phyloP scores from a whole-genome alignment of 2,113 vertebrate genomes.

The Fregata magnificens region DNA sequence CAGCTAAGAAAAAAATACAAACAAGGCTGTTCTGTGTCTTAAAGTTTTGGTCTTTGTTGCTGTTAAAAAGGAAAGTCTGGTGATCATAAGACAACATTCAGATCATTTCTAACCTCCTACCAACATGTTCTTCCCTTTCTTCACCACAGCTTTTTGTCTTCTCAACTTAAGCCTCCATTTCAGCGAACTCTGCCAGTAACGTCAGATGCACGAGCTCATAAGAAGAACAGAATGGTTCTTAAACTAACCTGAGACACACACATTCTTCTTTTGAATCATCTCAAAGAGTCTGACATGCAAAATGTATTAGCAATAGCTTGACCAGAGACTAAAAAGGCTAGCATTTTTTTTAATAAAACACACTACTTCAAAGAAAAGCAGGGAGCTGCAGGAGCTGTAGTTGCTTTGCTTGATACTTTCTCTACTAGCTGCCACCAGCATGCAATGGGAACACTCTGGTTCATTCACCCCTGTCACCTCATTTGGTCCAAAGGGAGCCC shows the following conservation, averaged over 20 bases:
- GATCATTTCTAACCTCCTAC: not conserved
- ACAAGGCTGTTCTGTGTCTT: not conserved
- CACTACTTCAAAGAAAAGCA: not conserved
- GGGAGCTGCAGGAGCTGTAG: not conserved
- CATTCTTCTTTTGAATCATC: not conserved
- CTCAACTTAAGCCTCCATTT: not conserved
- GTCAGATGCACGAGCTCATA: rapidly evolving
- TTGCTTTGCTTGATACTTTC: not conserved
- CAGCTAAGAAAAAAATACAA: not conserved
- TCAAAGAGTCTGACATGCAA: not conserved
- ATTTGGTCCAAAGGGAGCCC: not conserved
- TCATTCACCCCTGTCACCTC: rapidly evolving
- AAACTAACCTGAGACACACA: not conserved
- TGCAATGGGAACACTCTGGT: rapidly evolving
- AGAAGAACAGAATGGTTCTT: not conserved
- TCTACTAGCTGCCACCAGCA: not conserved
- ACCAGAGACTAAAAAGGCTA: not conserved
- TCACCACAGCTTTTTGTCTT: not conserved
- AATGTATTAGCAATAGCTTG: not conserved
- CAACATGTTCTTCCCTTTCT: not conserved
- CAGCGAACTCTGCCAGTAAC: not conserved
- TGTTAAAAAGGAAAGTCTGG: not conserved
- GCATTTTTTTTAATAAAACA: not conserved
- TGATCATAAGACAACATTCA: not conserved
- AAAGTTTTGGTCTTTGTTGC: not conserved